Conservation (phyloP, 2,888 invertebrate genomes). For the Idaea straminata region DNA sequence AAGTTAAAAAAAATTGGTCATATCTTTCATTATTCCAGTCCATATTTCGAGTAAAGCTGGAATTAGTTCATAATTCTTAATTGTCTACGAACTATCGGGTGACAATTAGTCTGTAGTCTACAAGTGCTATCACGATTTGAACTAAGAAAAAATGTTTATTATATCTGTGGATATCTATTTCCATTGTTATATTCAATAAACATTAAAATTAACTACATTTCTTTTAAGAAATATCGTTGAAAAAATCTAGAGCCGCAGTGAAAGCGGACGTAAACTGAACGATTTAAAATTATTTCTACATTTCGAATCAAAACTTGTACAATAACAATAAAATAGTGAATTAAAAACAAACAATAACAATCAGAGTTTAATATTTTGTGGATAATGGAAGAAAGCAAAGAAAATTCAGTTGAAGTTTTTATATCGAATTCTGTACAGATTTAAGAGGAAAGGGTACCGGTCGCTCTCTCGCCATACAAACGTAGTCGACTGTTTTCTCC, state of each 20-base stretch:
- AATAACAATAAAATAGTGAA: conserved; percentile 6
- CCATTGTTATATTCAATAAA: background rate
- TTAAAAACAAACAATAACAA: conserved; percentile 11
- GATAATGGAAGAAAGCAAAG: conserved; percentile 17
- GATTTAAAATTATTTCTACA: conserved; percentile 8
- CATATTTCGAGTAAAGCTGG: no score
- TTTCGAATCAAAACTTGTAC: conserved; percentile 5
- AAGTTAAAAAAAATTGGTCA: no score
- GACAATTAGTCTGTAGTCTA: background rate
- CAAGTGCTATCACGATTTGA: background rate
- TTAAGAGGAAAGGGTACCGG: no score
- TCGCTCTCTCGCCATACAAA: no score
- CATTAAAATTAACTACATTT: background rate
- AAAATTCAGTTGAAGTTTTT: conserved; percentile 1
- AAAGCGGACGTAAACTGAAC: conserved; percentile 13
- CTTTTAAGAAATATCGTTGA: background rate
- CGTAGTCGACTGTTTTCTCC: no score
- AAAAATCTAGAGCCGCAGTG: conserved; percentile 11
- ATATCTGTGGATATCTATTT: background rate
- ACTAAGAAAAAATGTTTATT: background rate
- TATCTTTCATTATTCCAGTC: no score
- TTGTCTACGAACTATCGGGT: background rate
- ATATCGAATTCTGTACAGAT: background rate
- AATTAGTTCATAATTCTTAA: background rate
- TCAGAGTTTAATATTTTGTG: conserved; percentile 14